Base-by-base conservation (phyloP, 2,113 vertebrate species). In the Sporophila hypoxantha region DNA sequence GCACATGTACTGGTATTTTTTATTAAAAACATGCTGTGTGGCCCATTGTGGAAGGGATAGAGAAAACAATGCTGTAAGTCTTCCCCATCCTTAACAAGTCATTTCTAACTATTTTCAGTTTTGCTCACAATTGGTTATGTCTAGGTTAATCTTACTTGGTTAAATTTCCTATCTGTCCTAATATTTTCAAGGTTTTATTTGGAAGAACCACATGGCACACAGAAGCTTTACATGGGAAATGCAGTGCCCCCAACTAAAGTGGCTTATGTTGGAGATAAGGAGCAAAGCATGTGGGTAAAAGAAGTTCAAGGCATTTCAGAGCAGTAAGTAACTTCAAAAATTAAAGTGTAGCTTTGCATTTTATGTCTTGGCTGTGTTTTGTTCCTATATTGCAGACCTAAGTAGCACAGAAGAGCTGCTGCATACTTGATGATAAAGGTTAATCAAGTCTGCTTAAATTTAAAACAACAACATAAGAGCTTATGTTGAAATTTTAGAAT, bases 241-340 rank as follows among this genome's bases (percentile, higher is more conserved):
- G 95, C 94, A 49, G 97, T 96, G 23, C 98, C 99, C 47, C 98
- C 98, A 23, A 97, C 97, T 74, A 98, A 98, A 97, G 97, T 98
- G 68, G 76, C 91, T 13, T 96, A 95, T 27, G 90, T 99, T 90
- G 97, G 97, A 91, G 99, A 99, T 89, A 98, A 98, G 91, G 98
- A 99, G 44, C 97, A 98, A 92, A 98, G 97, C 76, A 96, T 96
- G 2, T 99, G 99, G 98, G 47, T 98, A 74, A 99, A 99, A 96
- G 99, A 99, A 36, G 95, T 98, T 75, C 98, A 99, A 94, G 98
- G 98, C 93, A 95, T 99, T 95, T 98, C 98, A 76, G 99, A 99
- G 95, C 92, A 98, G 99, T 99, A 96, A 97, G 98, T 96, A 47
- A 92, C 18, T 53, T 78, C 60, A 34, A 66, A 92, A 88, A 65